Evolutionary conservation across 2,797 vertebrate genomes (phyloP), one percentile per base, ranked within the genome.

Genomic region (Esox lucius): DNA sequence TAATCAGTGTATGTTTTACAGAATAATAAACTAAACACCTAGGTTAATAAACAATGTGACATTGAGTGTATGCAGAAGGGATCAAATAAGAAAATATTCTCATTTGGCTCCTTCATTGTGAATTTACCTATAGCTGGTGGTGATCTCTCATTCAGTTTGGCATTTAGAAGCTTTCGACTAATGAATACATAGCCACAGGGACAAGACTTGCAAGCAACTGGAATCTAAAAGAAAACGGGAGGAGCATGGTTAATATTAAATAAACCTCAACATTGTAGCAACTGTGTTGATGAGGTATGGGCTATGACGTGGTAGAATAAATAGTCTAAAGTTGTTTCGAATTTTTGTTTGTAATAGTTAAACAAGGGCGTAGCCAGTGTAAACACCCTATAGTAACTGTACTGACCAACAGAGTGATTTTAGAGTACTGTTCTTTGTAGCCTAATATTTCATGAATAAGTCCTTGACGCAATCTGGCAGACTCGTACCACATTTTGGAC

Each of bases 151-250:
- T 94, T 92, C 78, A 96, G 93, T 87, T 95, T 97, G 67, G 96
- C 97, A 80, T 97, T 96, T 68, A 99, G 88, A 71, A 99, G 96
- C 83, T 98, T 99, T 87, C 97, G 94, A 88, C 98, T 99, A 81
- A 99, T 99, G 89, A 99, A 99, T 87, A 99, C 95, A 75, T 93
- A 99, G 77, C 97, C 98, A 90, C 98, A 99, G 5, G 97, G 95
- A 84, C 97, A 98, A 2, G 97, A 98, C 87, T 99, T 99, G 87
- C 98, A 99, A 11, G 98, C 97, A 84, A 99, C 98, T 71, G 98
- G 98, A 92, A 99, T 98, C 98, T 99, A 28, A 70, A 90, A 70
- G 76, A 82, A 81, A 81, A 71, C 35, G 84, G 73, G 46, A 67
- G 16, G 73, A 48, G 53, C 73, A 56, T 70, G 42, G 68, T 78